A percentile compares a stretch with the other conserved stretches of the same genome.
Conservation (phyloP, 2,888 invertebrate genomes). For the Agrotis ipsilon region DNA sequence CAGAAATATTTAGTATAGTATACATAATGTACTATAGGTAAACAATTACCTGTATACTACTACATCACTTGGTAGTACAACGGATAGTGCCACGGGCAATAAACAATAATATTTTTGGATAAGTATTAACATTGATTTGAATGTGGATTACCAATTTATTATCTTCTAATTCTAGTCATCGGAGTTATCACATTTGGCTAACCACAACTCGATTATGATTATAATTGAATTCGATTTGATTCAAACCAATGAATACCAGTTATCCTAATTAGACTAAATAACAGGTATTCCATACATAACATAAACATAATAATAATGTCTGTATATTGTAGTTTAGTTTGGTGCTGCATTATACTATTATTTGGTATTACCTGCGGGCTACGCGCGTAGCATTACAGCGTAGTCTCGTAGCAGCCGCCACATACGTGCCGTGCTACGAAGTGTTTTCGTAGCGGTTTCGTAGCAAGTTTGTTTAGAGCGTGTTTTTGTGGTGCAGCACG, state of each 20-base stretch:
- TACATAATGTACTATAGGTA: too few species aligned
- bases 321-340: background rate
- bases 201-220: background rate
- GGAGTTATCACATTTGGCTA: background rate
- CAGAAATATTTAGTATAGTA: too few species aligned
- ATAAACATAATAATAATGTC: background rate
- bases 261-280: slow-evolving; percentile 2
- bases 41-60: too few species aligned
- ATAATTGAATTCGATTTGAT: slow-evolving; percentile 19
- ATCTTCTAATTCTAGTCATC: too few species aligned
- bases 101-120: too few species aligned
- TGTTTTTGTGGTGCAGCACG: slow-evolving; percentile 18
- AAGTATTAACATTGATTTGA: too few species aligned
- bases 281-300: slow-evolving; percentile 2
- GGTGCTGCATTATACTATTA: background rate
- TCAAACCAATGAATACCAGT: background rate
- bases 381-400: slow-evolving; percentile 18
- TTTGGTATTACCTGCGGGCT: slow-evolving; percentile 3
- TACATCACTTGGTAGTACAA: too few species aligned
- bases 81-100: too few species aligned
- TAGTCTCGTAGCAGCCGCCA: slow-evolving; percentile 23
- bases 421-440: slow-evolving; percentile 45
- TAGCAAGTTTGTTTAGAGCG: slow-evolving; percentile 35
- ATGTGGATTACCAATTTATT: too few species aligned
- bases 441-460: slow-evolving; percentile 48